Evolutionary conservation across 2,888 invertebrate genomes (phyloP), one percentile per base, ranked within the genome.

Genomic region (Parasteatoda lunata): DNA sequence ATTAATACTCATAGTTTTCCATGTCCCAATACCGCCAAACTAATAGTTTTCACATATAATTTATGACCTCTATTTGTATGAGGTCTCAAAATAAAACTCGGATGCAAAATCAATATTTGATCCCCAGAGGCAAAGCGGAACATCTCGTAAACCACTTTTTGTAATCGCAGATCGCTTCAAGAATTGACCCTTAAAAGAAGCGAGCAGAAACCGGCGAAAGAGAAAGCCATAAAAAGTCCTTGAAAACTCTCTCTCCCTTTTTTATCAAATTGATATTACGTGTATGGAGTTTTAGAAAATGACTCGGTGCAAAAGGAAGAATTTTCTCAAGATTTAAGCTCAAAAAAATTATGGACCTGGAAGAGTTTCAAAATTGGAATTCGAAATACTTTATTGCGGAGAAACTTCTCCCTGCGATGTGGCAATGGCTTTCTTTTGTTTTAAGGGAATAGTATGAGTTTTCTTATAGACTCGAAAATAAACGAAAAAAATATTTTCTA

Each of bases 211-310:
- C 30, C 30, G 59, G 7, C 9, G 59, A 13, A 59, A 59, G n/a
- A 59, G 7, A 3, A n/a, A 7, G 59, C 13, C 59, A 59, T 59
- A 59, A 59, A 59, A 59, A 59, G 30, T 30, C 30, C 59, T 59
- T 8, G 59, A 59, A 59, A 59, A 59, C 11, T 59, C 9, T 59
- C n/a, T 59, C 59, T n/a, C n/a, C 13, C 13, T 59, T 59, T 59
- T 59, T 13, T n/a, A 59, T 59, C n/a, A 59, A 59, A 59, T 59
- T 59, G 59, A 59, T 59, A 59, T 59, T 59, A 59, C 59, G 59
- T 59, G 59, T 59, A n/a, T n/a, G n/a, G 59, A 59, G 59, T 59
- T 59, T 59, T 9, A 59, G 59, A 59, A 59, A 59, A 59, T 59
- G 59, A 59, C 59, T n/a, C 8, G 9, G 11, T 4, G 59, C n/a